Conservation (phyloP, 2,888 invertebrate genomes). For the Axea sp. region DNA sequence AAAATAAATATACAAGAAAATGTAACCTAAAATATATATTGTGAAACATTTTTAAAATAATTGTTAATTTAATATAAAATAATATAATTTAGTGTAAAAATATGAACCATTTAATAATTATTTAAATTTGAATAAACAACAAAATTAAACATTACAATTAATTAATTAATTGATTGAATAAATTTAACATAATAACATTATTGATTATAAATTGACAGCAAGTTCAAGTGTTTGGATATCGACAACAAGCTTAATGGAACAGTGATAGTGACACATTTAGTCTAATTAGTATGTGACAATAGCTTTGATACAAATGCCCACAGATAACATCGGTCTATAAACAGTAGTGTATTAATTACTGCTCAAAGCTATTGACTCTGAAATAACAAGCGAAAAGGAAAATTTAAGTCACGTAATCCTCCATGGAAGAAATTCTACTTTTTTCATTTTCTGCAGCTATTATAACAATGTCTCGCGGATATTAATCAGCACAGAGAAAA, state of each 20-base stretch:
- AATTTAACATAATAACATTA: not conserved
- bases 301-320: conserved; percentile 21
- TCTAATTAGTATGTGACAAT: conserved; percentile 32
- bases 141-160: not conserved
- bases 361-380: conserved; percentile 18
- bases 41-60: no score
- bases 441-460: conserved; percentile 14
- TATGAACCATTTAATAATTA: no score
- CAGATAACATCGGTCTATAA: conserved; percentile 11
- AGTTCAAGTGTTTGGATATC: conserved; percentile 10
- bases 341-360: conserved; percentile 20
- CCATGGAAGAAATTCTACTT: conserved; percentile 6
- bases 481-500: conserved; percentile 41
- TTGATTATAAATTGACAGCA: conserved; percentile 8
- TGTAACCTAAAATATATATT: no score
- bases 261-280: conserved; percentile 21
- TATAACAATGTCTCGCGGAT: conserved; percentile 42
- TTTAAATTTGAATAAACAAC: no score
- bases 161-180: not conserved
- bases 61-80: no score
- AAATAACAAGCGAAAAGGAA: conserved; percentile 8
- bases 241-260: conserved; percentile 9
- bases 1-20: no score
- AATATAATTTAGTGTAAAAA: no score
- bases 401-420: conserved; percentile 35